Conservation (phyloP, 1,140 invertebrate species). For the Heliconius hermathena region DNA sequence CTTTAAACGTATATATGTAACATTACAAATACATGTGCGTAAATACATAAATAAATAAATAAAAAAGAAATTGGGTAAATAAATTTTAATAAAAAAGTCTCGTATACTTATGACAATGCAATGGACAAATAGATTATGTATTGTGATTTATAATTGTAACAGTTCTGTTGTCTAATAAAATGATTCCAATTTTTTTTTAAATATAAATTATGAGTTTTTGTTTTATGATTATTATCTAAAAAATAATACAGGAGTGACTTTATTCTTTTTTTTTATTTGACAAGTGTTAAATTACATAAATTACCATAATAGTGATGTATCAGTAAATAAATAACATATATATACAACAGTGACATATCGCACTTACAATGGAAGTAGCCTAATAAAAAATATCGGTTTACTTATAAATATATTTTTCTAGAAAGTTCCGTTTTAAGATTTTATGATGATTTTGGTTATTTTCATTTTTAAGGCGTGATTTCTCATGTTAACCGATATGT, state of each 20-base stretch:
- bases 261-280: too few relatives aligned
- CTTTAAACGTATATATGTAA: not conserved
- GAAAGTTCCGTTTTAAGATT: not conserved
- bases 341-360: not conserved
- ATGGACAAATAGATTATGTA: not conserved
- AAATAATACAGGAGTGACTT: too few relatives aligned
- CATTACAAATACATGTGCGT: not conserved
- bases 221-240: not conserved
- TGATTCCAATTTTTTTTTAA: not conserved
- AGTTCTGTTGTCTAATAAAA: not conserved
- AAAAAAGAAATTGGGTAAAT: not conserved
- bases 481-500: not conserved
- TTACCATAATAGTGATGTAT: too few relatives aligned
- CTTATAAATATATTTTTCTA: not conserved
- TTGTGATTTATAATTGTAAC: not conserved
- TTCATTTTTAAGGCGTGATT: not conserved
- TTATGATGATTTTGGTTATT: not conserved
- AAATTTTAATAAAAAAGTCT: not conserved
- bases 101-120: not conserved
- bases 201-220: not conserved
- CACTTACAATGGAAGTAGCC: not conserved
- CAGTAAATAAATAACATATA: not conserved
- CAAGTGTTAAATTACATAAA: too few relatives aligned
- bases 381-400: not conserved
- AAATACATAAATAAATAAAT: not conserved